A percentile compares a stretch with the other conserved stretches of the same genome.
Evolutionary conservation across 2,888 invertebrate species (phyloP).

Genomic region (Isotomurus palustris): DNA sequence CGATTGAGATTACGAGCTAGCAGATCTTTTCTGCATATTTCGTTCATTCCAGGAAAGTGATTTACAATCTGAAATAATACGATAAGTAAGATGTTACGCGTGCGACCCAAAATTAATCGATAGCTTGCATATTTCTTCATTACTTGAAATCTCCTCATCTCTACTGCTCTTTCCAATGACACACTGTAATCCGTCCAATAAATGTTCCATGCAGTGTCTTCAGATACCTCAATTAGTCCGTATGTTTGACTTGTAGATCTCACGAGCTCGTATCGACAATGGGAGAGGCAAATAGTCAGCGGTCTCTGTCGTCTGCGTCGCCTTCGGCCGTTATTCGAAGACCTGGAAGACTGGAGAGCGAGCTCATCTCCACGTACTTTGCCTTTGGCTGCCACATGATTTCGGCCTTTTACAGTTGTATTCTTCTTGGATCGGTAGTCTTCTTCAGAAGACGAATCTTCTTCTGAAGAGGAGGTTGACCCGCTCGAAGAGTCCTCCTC

Average conservation of each 20-base stretch:
- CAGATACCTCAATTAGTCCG: constrained; percentile 69
- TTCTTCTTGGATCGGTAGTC: too few relatives aligned
- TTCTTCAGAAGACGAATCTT: too few relatives aligned
- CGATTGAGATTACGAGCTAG: constrained; percentile 82
- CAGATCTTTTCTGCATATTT: constrained; percentile 83
- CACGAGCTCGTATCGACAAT: constrained; percentile 70
- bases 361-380: too few relatives aligned
- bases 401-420: too few relatives aligned
- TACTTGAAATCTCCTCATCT: constrained; percentile 77
- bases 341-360: too few relatives aligned
- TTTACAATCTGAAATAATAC: constrained; percentile 80
- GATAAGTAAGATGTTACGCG: too few relatives aligned
- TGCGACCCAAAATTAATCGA: too few relatives aligned
- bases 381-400: too few relatives aligned
- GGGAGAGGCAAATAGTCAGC: constrained; percentile 60
- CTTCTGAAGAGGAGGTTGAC: not conserved
- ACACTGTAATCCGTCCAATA: constrained; percentile 87
- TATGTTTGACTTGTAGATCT: constrained; percentile 64
- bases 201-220: constrained; percentile 80
- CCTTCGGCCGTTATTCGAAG: too few relatives aligned
- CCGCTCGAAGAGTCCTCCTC: too few relatives aligned
- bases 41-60: constrained; percentile 87
- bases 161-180: constrained; percentile 78
- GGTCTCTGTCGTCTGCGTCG: constrained; percentile 16
- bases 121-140: too few relatives aligned